Conservation (phyloP, 1,140 invertebrate species). For the Physella acuta region DNA sequence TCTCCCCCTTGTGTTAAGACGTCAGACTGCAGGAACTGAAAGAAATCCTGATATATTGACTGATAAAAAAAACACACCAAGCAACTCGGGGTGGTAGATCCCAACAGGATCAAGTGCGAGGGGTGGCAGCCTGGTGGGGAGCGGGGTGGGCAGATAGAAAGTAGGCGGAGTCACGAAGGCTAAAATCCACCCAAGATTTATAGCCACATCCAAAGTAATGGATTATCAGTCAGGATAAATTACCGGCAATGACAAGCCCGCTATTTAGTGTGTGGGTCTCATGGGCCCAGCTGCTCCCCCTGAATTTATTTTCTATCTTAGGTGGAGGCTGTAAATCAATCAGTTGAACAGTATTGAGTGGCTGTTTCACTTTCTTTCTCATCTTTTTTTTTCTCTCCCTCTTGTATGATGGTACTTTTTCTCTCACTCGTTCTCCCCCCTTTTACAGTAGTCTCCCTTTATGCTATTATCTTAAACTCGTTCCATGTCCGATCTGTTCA, state of each 20-base stretch:
- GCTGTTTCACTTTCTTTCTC: background rate
- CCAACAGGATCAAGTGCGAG: too few relatives aligned
- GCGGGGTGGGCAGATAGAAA: too few relatives aligned
- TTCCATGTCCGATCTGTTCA: background rate
- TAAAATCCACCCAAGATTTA: slow-evolving; percentile 13
- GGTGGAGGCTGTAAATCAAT: slow-evolving; percentile 17
- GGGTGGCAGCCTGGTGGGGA: too few relatives aligned
- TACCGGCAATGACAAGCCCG: slow-evolving; percentile 21
- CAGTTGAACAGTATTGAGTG: slow-evolving; percentile 17
- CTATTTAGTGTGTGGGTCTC: slow-evolving; percentile 21
- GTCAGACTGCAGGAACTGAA: too few relatives aligned
- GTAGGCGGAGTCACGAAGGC: slow-evolving; percentile 15
- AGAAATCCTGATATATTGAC: too few relatives aligned
- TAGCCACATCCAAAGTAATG: slow-evolving; percentile 16
- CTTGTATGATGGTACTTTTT: background rate
- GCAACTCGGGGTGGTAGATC: too few relatives aligned
- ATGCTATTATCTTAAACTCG: background rate
- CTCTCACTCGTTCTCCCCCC: background rate
- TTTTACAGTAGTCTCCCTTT: too few relatives aligned
- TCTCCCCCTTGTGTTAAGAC: too few relatives aligned
- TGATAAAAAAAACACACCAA: too few relatives aligned
- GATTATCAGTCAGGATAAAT: slow-evolving; percentile 26
- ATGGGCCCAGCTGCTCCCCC: slow-evolving; percentile 15
- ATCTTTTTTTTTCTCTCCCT: background rate
- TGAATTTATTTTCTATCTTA: slow-evolving; percentile 25